Base-by-base conservation (phyloP, 2,888 invertebrate species). In the Limnephilus lunatus region DNA sequence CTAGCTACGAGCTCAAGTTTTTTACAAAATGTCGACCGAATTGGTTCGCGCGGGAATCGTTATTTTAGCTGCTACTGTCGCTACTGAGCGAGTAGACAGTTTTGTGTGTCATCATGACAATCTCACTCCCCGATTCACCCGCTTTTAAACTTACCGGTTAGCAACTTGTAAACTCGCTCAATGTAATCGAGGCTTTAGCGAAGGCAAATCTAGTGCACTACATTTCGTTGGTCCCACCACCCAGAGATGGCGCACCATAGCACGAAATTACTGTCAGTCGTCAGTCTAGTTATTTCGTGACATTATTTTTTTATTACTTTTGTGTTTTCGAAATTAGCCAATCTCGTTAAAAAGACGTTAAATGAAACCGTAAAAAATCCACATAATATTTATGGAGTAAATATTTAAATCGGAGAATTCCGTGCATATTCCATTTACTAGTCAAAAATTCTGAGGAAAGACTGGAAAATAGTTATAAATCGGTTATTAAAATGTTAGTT, bases 181-280 rank as follows among this genome's bases (percentile, higher is more conserved):
- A n/a, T n/a, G n/a, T n/a, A n/a, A n/a, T n/a, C n/a, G n/a, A n/a
- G n/a, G n/a, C n/a, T n/a, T 48, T 14, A 14, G 14, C 12, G 5
- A 44, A 12, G 44, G 44, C 2, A 44, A 11, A 44, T 44, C 44
- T 44, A 44, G 44, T 12, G 44, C 5, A 44, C 25, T n/a, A 9
- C 25, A 68, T n/a, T 68, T 25, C 25, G 68, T 25, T n/a, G 68
- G 9, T 25, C 25, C 68, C 25, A 32, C 83, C 85, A 30, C 39
- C 44, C 39, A 86, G 85, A 85, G 86, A 86, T 44, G 86, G 86
- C 86, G 86, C 44, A 12, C 25, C 39, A 35, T 44, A 30, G 44
- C 86, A 86, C 86, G 39, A 68, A 68, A 68, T 68, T 68, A 68
- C 68, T 68, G 25, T 68, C 68, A 68, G 68, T n/a, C 25, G 68